Conservation (phyloP, 1,140 invertebrate species). For the Sycobia sp. region DNA sequence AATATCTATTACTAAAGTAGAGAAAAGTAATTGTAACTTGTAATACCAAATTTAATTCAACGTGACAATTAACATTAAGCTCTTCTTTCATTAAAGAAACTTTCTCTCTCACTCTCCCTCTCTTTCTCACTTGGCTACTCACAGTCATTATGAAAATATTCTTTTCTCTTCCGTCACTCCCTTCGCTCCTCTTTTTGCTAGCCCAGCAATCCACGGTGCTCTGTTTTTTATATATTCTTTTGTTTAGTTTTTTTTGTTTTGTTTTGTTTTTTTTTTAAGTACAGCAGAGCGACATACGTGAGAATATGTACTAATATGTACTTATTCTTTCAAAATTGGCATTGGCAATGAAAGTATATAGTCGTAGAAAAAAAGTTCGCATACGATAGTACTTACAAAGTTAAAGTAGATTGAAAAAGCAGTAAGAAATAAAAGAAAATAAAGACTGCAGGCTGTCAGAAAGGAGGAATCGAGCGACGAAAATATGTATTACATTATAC, state of each 20-base stretch:
- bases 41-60: no score
- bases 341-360: conserved; percentile 23
- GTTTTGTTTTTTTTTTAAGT: no score
- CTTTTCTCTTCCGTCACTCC: conserved; percentile 18
- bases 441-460: conserved; percentile 30
- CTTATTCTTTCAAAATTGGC: not conserved
- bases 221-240: no score
- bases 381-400: conserved; percentile 28
- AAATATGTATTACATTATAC: conserved; percentile 17
- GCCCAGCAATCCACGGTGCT: conserved; percentile 20
- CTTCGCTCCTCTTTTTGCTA: conserved; percentile 24
- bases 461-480: conserved; percentile 33
- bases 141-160: conserved; percentile 5
- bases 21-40: no score
- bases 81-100: no score
- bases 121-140: conserved; percentile 25
- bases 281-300: no score
- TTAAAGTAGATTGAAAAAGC: conserved; percentile 26
- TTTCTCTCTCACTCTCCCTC: no score
- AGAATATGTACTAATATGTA: not conserved
- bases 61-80: no score
- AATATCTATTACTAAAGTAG: no score
- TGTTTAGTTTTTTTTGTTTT: no score
- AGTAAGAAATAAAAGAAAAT: conserved; percentile 31
- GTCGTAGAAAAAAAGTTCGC: conserved; percentile 15